phyloP scores from a whole-genome alignment of 2,113 vertebrate genomes.

The Trochalopteron elliotii region DNA sequence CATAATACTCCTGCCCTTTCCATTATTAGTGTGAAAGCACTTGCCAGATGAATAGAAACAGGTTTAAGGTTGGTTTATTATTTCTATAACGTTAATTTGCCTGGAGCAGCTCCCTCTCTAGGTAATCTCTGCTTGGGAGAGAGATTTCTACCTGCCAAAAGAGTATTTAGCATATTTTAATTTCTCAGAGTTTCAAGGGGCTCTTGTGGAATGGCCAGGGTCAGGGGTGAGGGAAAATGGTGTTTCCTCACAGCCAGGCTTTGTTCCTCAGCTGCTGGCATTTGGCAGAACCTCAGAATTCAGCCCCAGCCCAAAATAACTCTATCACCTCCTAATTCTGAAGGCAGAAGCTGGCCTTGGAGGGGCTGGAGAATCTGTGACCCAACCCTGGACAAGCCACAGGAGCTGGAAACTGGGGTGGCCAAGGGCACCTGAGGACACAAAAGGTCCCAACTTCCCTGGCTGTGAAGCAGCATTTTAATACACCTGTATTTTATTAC shows the following conservation, averaged over 20 bases:
- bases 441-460: not conserved
- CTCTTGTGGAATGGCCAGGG: not conserved
- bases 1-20: conserved; percentile 25
- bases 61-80: conserved; percentile 33
- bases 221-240: not conserved
- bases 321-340: not conserved
- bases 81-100: conserved; percentile 27
- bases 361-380: not conserved
- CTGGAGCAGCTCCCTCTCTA: not conserved
- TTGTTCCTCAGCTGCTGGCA: not conserved
- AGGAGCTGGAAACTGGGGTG: not conserved
- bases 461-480: not conserved
- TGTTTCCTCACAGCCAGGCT: not conserved
- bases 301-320: not conserved
- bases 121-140: not conserved
- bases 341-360: not conserved
- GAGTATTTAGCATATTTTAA: not conserved
- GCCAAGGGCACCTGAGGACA: not conserved
- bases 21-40: conserved; percentile 43
- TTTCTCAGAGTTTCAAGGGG: not conserved
- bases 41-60: conserved; percentile 21
- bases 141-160: not conserved
- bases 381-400: not conserved
- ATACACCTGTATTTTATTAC: not conserved
- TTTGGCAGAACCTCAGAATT: not conserved